Percentiles rank a stretch among this genome's conserved stretches.
Evolutionary conservation across 2,113 vertebrate genomes (phyloP).

Genomic region (Sisor rabdophorus): DNA sequence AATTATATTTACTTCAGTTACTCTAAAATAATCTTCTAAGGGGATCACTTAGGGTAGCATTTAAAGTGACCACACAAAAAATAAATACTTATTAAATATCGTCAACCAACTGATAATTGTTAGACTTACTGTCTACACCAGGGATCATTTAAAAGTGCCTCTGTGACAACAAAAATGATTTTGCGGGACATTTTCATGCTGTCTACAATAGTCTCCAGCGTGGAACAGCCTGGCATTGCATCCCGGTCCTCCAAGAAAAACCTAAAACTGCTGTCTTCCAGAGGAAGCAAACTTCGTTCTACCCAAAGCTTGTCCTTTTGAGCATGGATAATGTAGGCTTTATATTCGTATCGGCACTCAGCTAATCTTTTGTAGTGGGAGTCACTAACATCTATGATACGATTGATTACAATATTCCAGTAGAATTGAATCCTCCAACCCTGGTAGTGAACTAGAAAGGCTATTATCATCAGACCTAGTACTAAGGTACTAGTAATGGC

Average conservation of each 20-base stretch:
- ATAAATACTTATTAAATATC: neutral
- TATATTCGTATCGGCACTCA: conserved; percentile 71
- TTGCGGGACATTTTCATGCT: conserved; percentile 84
- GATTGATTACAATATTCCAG: conserved; percentile 81
- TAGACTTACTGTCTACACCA: conserved; percentile 81
- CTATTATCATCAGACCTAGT: conserved; percentile 58
- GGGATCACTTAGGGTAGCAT: neutral
- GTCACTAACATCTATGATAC: conserved; percentile 81
- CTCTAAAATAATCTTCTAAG: neutral
- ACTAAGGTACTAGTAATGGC: conserved; percentile 68
- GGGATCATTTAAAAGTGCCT: conserved; percentile 79
- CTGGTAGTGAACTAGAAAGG: conserved; percentile 77
- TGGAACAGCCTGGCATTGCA: conserved; percentile 72
- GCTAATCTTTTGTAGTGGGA: conserved; percentile 53
- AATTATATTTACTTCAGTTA: neutral
- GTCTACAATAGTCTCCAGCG: conserved; percentile 76
- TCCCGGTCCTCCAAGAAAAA: conserved; percentile 89
- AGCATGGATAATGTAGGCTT: conserved; percentile 84
- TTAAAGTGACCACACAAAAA: conserved; percentile 22
- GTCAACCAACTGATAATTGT: neutral
- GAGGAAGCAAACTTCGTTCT: conserved; percentile 69
- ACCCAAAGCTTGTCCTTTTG: conserved; percentile 79
- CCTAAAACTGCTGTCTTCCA: conserved; percentile 70
- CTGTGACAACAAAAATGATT: conserved; percentile 86
- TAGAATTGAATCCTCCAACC: conserved; percentile 91